These are phyloP conservation scores for Mustela nigripes DNA, from an alignment of 2,113 vertebrate genomes.

Conservation along the genomic window DNA sequence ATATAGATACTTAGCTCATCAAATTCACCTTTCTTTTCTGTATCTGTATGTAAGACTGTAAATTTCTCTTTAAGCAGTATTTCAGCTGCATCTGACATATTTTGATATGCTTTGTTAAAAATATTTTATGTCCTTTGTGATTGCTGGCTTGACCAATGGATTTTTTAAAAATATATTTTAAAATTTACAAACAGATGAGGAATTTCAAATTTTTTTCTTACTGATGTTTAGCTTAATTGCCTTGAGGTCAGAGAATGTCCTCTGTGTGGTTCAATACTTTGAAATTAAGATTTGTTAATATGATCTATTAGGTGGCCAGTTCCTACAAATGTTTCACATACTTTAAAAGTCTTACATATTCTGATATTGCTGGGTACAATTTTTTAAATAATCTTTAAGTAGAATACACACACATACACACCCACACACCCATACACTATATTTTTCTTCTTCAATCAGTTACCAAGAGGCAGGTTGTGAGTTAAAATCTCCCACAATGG, in stretches of 20 bases:
- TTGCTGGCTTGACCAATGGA: neutral
- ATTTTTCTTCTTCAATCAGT: slow-evolving; percentile 2
- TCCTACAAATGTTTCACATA: neutral
- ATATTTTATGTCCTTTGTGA: neutral
- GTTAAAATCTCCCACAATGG: slow-evolving; percentile 1
- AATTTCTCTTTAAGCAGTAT: neutral
- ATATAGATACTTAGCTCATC: neutral
- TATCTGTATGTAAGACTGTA: neutral
- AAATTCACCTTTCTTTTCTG: slow-evolving; percentile 26
- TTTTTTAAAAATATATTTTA: slow-evolving; percentile 37
- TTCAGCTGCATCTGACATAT: neutral
- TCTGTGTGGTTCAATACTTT: neutral
- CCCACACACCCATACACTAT: neutral
- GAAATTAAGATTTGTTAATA: neutral
- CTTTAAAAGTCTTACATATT: neutral
- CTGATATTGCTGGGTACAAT: neutral
- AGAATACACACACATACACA: neutral
- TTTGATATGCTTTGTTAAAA: neutral
- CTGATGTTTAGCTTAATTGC: neutral
- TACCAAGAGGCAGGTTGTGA: neutral
- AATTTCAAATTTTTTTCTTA: neutral
- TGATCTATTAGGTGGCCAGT: neutral
- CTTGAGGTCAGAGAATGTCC: neutral
- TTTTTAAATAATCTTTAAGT: neutral
- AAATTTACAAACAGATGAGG: neutral